A percentile compares a stretch with the other conserved stretches of the same genome.
phyloP scores from a whole-genome alignment of 2,888 invertebrate genomes.

The Himalopsyche japonica region DNA sequence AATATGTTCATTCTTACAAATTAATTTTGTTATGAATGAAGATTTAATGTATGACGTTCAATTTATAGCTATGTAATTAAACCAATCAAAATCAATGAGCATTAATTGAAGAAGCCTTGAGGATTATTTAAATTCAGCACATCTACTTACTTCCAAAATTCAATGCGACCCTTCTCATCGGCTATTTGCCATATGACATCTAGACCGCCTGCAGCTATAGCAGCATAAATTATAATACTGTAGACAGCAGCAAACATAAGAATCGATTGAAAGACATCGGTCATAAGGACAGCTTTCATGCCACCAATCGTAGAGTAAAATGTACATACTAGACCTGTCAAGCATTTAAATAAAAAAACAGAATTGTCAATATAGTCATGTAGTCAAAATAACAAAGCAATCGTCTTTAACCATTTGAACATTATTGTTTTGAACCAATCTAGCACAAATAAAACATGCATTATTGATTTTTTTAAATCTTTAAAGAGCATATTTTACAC shows the following conservation, averaged over 20 bases:
- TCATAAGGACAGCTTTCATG: slow-evolving; percentile 88
- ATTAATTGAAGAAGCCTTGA: background rate
- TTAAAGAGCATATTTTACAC: no score
- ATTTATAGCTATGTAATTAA: background rate
- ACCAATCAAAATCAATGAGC: background rate
- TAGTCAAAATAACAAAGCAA: no score
- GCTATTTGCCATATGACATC: slow-evolving; percentile 73
- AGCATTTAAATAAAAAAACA: slow-evolving; percentile 33
- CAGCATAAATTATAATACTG: slow-evolving; percentile 75
- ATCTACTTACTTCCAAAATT: slow-evolving; percentile 64
- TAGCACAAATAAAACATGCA: no score
- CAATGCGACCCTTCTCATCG: slow-evolving; percentile 67
- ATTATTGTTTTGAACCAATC: no score
- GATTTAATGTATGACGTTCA: background rate
- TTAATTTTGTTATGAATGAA: background rate
- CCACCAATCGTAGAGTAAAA: slow-evolving; percentile 88
- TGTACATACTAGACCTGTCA: slow-evolving; percentile 71
- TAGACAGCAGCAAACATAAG: slow-evolving; percentile 85
- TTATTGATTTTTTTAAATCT: no score
- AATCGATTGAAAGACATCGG: slow-evolving; percentile 82
- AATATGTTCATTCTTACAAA: no score
- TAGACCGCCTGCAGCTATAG: slow-evolving; percentile 71
- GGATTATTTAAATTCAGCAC: background rate
- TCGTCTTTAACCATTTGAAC: no score
- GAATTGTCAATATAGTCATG: background rate